phyloP scores from a whole-genome alignment of 2,113 vertebrate species.

The Etia nguti region DNA sequence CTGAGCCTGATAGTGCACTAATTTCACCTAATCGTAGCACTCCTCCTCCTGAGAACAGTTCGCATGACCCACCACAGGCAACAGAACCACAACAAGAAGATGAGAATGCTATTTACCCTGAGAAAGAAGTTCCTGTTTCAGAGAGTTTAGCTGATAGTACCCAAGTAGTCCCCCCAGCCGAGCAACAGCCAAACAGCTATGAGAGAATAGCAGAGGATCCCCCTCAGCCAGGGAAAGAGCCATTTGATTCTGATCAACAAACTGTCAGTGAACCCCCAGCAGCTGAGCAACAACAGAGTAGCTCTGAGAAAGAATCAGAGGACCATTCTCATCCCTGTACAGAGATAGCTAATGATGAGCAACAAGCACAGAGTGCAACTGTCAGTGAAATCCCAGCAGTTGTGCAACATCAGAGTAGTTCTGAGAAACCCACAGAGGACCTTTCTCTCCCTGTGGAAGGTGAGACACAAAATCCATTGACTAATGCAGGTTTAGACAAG shows the following conservation, averaged over 20 bases:
- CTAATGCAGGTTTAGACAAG: constrained; percentile 30
- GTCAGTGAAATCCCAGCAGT: background rate
- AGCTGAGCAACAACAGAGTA: constrained; percentile 14
- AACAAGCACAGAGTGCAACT: background rate
- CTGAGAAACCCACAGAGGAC: background rate
- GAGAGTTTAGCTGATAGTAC: constrained; percentile 9
- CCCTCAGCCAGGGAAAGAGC: background rate
- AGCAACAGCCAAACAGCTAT: background rate
- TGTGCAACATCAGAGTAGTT: background rate
- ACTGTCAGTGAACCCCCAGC: background rate
- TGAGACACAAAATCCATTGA: constrained; percentile 13
- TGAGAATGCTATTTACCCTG: background rate
- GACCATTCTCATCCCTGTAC: background rate
- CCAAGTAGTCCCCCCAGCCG: background rate
- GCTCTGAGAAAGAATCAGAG: constrained; percentile 3
- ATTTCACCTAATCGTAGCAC: constrained; percentile 5
- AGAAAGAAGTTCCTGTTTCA: background rate
- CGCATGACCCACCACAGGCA: constrained; percentile 45
- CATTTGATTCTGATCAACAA: constrained; percentile 4
- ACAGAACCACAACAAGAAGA: constrained; percentile 5
- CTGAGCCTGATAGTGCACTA: background rate
- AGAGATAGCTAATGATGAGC: background rate
- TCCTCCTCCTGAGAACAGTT: constrained; percentile 52
- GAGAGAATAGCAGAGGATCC: background rate
- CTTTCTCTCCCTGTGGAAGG: background rate